Percentiles rank a stretch among this genome's conserved stretches.
Evolutionary conservation across 2,888 invertebrate genomes (phyloP).

Genomic region (Sinotaia quadrata): DNA sequence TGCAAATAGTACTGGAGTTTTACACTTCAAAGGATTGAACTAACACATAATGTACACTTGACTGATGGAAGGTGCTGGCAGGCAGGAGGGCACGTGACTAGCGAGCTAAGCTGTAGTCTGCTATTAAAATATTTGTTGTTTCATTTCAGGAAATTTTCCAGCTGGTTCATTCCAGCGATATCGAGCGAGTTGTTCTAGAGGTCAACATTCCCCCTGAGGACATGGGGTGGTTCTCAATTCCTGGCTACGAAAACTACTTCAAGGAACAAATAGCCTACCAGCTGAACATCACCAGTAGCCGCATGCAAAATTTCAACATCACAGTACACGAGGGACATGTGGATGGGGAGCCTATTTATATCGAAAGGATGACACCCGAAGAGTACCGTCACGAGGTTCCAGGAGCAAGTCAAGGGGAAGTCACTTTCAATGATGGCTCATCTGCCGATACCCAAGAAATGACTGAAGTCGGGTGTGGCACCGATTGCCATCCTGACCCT

Average conservation of each 20-base stretch:
- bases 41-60: too few relatives aligned
- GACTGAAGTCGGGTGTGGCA: background rate
- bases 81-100: too few relatives aligned
- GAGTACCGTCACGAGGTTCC: background rate
- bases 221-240: background rate
- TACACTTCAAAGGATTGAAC: too few relatives aligned
- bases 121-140: too few relatives aligned
- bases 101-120: too few relatives aligned
- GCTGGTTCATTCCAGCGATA: constrained; percentile 21
- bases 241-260: constrained; percentile 4
- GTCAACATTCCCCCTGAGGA: constrained; percentile 7
- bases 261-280: constrained; percentile 18
- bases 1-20: too few relatives aligned
- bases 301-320: constrained; percentile 31
- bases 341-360: constrained; percentile 10
- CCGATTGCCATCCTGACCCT: background rate
- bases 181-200: constrained; percentile 13
- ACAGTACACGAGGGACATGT: constrained; percentile 23
- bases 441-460: too few relatives aligned
- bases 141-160: constrained; percentile 20
- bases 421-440: background rate
- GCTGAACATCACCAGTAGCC: constrained; percentile 33
- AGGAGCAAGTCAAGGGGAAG: background rate
- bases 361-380: constrained; percentile 13
- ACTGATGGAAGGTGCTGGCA: too few relatives aligned